Conservation (phyloP, 2,113 vertebrate genomes). For the Larimichthys polyactis region DNA sequence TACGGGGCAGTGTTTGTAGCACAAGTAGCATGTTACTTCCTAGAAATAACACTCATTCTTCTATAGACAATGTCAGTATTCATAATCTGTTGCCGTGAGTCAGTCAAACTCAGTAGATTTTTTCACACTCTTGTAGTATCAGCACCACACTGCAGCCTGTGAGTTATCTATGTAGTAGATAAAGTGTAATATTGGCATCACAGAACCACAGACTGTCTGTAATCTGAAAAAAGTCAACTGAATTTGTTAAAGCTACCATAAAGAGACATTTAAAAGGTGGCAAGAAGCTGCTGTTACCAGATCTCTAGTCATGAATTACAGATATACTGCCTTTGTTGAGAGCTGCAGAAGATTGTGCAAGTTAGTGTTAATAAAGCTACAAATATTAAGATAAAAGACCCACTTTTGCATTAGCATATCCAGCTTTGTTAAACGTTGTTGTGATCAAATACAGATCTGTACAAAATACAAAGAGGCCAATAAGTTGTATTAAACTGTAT, state of each 20-base stretch:
- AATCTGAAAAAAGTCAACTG: background rate
- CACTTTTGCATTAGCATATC: background rate
- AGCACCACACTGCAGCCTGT: background rate
- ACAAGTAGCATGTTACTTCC: conserved; percentile 17
- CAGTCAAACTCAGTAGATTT: background rate
- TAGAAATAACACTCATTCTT: background rate
- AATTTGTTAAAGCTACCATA: background rate
- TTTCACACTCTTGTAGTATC: background rate
- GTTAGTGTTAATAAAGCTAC: background rate
- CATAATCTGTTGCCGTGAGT: conserved; percentile 3
- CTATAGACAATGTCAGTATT: conserved; percentile 12
- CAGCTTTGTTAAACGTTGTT: background rate
- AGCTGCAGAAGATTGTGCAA: background rate
- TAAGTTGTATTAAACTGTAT: background rate
- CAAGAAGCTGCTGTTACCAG: background rate
- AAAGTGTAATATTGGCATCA: background rate
- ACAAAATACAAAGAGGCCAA: background rate
- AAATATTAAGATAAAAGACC: background rate
- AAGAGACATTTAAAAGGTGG: background rate
- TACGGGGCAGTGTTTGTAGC: conserved; percentile 10
- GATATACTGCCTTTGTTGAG: background rate
- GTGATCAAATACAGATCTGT: background rate
- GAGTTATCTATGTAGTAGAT: background rate
- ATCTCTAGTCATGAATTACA: background rate
- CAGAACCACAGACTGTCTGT: background rate